phyloP scores from a whole-genome alignment of 2,113 vertebrate species.

The Naja naja region DNA sequence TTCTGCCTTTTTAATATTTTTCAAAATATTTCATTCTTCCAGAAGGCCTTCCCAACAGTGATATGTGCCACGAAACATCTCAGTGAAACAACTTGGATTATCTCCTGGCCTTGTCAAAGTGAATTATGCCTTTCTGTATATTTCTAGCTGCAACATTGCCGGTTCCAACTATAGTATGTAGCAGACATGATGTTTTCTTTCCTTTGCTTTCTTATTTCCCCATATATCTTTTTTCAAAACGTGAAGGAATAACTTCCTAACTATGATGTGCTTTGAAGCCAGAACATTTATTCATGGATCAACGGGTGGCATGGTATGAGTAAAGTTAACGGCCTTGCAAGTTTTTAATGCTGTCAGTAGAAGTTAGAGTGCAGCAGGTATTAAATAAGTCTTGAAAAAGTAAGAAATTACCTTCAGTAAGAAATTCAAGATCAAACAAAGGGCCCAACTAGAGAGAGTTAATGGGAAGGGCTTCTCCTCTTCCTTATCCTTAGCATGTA shows the following conservation, averaged over 20 bases:
- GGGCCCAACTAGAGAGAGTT: constrained; percentile 29
- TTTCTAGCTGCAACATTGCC: constrained; percentile 3
- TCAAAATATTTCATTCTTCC: no score
- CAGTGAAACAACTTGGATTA: background rate
- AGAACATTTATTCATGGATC: constrained; percentile 68
- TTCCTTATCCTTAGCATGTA: background rate
- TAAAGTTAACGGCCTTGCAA: constrained; percentile 56
- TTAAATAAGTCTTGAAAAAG: constrained; percentile 46
- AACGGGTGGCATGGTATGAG: constrained; percentile 61
- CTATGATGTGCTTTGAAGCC: constrained; percentile 61
- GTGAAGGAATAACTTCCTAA: constrained; percentile 45
- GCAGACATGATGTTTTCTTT: constrained; percentile 45
- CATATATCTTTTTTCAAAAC: constrained; percentile 30
- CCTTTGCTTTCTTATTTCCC: background rate
- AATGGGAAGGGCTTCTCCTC: background rate
- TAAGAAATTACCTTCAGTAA: background rate
- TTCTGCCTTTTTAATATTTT: no score
- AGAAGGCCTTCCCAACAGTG: background rate
- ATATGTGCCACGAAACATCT: background rate
- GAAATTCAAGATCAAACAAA: constrained; percentile 42
- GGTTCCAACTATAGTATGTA: constrained; percentile 42
- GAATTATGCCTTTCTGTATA: background rate
- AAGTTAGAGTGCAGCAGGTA: constrained; percentile 58
- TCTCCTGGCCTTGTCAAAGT: background rate
- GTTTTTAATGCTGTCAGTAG: constrained; percentile 58